Percentiles rank a stretch among this genome's conserved stretches.
Evolutionary conservation across 2,888 invertebrate genomes (phyloP).

Genomic region (Criorhina ranunculi): DNA sequence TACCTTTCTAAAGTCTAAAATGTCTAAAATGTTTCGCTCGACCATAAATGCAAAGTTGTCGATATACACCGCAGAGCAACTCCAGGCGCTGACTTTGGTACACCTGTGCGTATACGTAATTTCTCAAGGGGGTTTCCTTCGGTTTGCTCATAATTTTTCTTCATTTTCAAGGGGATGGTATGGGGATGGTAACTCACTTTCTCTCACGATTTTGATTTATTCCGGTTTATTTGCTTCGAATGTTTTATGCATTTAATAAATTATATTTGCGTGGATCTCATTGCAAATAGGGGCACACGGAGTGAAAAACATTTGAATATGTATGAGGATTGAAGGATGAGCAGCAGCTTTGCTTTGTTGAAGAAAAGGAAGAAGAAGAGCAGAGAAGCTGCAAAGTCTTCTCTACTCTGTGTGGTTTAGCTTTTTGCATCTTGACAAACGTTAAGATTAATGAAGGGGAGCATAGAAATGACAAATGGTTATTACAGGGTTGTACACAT

Average conservation of each 20-base stretch:
- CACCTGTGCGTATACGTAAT: conserved; percentile 74
- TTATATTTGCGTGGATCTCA: conserved; percentile 69
- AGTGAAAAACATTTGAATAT: conserved; percentile 66
- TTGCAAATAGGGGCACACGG: conserved; percentile 37
- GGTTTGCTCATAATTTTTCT: conserved; percentile 66
- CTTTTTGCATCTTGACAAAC: conserved; percentile 76
- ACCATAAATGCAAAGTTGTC: conserved; percentile 67
- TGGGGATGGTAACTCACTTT: background rate
- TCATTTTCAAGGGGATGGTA: conserved; percentile 30
- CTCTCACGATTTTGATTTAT: conserved; percentile 71
- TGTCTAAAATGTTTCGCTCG: conserved; percentile 56
- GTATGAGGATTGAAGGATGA: conserved; percentile 38
- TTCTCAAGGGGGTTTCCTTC: conserved; percentile 65
- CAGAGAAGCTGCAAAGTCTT: background rate
- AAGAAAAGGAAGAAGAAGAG: background rate
- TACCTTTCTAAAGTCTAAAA: conserved; percentile 54
- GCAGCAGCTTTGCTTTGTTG: conserved; percentile 3
- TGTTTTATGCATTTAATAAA: conserved; percentile 77
- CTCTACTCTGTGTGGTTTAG: conserved; percentile 48
- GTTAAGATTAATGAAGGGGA: conserved; percentile 76
- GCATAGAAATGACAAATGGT: conserved; percentile 74
- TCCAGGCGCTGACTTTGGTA: conserved; percentile 2
- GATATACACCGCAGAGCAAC: conserved; percentile 41
- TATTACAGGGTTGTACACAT: conserved; percentile 64
- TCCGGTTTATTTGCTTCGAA: conserved; percentile 72